A percentile compares a stretch with the other conserved stretches of the same genome.
Conservation (phyloP, 1,140 invertebrate genomes). For the Homarus americanus region DNA sequence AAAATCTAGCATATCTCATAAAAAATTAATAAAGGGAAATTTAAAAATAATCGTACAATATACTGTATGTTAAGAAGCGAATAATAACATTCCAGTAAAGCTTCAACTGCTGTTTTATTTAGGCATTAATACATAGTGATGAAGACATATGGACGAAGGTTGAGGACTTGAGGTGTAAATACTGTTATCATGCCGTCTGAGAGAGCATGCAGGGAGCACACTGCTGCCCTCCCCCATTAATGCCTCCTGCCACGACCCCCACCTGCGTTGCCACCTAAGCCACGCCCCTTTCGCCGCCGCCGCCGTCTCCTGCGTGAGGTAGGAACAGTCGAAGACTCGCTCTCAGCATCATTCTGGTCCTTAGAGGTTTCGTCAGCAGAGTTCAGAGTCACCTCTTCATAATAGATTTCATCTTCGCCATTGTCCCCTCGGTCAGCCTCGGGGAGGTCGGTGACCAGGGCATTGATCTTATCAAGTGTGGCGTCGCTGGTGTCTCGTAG, state of each 20-base stretch:
- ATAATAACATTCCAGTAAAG: background rate
- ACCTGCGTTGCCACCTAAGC: background rate
- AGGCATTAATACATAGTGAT: slow-evolving; percentile 5
- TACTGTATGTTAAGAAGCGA: background rate
- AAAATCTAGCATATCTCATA: background rate
- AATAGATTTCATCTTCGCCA: slow-evolving; percentile 21
- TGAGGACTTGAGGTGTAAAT: background rate
- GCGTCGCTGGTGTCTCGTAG: slow-evolving; percentile 26
- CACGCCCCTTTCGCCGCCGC: background rate
- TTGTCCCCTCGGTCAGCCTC: background rate
- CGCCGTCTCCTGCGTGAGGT: background rate
- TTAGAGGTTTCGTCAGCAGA: background rate
- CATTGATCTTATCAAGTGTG: slow-evolving; percentile 34
- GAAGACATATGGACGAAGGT: background rate
- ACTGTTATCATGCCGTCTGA: background rate
- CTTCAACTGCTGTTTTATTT: background rate
- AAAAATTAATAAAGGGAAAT: slow-evolving; percentile 15
- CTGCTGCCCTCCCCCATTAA: background rate
- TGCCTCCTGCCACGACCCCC: slow-evolving; percentile 2
- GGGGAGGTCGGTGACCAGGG: slow-evolving; percentile 16
- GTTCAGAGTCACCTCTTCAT: slow-evolving; percentile 22
- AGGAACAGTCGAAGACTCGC: background rate
- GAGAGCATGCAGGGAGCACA: slow-evolving; percentile 12
- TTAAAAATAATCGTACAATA: background rate
- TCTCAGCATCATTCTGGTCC: slow-evolving; percentile 5